These are phyloP conservation scores for Phenacoccus solenopsis DNA, from an alignment of 1,140 invertebrate species.

Conservation along the genomic window DNA sequence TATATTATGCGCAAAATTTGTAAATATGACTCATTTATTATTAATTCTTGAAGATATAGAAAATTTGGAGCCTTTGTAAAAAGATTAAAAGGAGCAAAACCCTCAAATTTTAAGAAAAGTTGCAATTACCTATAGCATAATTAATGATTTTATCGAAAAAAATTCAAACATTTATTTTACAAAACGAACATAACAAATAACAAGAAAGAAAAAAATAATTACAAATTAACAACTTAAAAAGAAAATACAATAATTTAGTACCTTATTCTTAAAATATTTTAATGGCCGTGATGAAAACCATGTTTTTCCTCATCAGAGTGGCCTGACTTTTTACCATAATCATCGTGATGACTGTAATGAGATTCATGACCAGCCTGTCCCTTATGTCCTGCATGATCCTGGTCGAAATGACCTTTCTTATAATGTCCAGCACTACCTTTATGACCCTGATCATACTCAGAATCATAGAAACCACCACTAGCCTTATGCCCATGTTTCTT, in stretches of 20 bases:
- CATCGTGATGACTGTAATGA: constrained; percentile 32
- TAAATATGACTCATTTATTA: no score
- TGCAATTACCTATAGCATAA: no score
- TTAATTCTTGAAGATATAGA: no score
- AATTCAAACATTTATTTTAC: background rate
- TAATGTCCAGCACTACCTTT: constrained; percentile 35
- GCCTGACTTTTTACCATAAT: constrained; percentile 34
- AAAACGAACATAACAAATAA: background rate
- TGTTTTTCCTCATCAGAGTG: constrained; percentile 33
- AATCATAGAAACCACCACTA: constrained; percentile 38
- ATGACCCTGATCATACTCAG: constrained; percentile 35
- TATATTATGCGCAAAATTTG: no score
- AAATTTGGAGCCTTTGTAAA: no score
- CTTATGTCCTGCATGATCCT: constrained; percentile 35
- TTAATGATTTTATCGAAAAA: no score
- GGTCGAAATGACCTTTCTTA: constrained; percentile 36
- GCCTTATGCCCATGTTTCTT: constrained; percentile 35
- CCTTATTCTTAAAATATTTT: background rate
- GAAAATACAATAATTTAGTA: background rate
- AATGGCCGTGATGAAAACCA: constrained; percentile 21
- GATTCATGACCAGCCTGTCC: constrained; percentile 33
- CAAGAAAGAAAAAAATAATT: background rate
- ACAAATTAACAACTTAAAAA: background rate
- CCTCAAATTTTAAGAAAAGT: no score
- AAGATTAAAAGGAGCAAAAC: no score